Percentiles rank a stretch among this genome's conserved stretches.
Evolutionary conservation across 2,113 vertebrate species (phyloP).

Genomic region (Emydura subglobosa): DNA sequence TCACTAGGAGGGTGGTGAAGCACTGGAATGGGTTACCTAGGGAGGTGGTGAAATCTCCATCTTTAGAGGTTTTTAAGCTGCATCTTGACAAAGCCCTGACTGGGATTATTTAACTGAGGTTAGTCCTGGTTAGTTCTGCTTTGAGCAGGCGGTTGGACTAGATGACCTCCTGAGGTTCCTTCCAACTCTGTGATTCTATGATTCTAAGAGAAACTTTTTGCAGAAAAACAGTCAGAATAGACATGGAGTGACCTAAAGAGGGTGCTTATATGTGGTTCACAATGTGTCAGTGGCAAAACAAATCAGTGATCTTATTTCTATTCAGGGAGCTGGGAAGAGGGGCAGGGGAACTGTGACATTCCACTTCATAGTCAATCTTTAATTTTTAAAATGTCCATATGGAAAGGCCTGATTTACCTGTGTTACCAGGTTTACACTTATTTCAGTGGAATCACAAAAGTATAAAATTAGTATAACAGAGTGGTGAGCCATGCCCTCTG

Average conservation of each 20-base stretch:
- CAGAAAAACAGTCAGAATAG: neutral
- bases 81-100: too few species aligned
- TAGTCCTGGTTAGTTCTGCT: too few species aligned
- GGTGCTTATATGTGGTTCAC: neutral
- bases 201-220: neutral
- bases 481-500: neutral
- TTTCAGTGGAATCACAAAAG: neutral
- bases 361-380: neutral
- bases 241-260: neutral
- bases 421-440: neutral
- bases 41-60: too few species aligned
- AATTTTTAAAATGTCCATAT: neutral
- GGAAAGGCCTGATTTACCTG: neutral
- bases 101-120: too few species aligned
- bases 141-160: too few species aligned
- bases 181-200: too few species aligned
- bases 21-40: too few species aligned
- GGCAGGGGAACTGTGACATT: neutral
- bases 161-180: too few species aligned
- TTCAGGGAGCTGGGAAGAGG: neutral
- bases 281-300: neutral
- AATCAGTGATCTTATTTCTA: neutral
- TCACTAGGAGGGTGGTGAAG: too few species aligned
- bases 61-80: too few species aligned
- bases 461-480: neutral